These are phyloP conservation scores for Thereva unica DNA, from an alignment of 2,888 invertebrate genomes.

Conservation along the genomic window DNA sequence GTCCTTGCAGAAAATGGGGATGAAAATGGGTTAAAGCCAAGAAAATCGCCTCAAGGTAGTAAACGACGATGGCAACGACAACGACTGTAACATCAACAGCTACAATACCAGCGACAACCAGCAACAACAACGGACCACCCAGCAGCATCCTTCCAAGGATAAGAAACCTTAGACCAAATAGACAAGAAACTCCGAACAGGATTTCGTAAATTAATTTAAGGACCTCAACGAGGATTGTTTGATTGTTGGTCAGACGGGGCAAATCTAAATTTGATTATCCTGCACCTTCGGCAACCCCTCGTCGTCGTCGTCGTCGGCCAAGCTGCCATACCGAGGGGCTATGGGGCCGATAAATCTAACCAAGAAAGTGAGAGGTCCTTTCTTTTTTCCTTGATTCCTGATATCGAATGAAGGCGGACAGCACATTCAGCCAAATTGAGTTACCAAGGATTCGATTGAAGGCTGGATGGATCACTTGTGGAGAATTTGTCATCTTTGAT, in stretches of 20 bases:
- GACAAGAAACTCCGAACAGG: background rate
- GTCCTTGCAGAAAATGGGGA: slow-evolving; percentile 1
- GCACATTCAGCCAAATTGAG: slow-evolving; percentile 18
- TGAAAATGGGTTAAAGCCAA: background rate
- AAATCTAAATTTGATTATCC: slow-evolving; percentile 26
- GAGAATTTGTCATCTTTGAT: slow-evolving; percentile 31
- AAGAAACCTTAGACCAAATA: background rate
- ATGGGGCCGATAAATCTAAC: too few relatives aligned
- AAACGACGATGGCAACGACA: slow-evolving; percentile 4
- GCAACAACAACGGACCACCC: too few relatives aligned
- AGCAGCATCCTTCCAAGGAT: background rate
- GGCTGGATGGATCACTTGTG: slow-evolving; percentile 31
- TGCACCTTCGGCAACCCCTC: background rate
- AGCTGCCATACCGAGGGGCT: too few relatives aligned
- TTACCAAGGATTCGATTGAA: slow-evolving; percentile 21
- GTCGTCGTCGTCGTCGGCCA: too few relatives aligned
- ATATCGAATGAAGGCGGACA: background rate
- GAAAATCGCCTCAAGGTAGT: background rate
- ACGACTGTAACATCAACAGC: too few relatives aligned
- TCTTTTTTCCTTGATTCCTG: too few relatives aligned
- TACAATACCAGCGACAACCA: too few relatives aligned
- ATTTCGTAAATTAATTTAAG: slow-evolving; percentile 28
- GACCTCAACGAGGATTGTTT: slow-evolving; percentile 29
- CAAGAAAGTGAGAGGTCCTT: too few relatives aligned
- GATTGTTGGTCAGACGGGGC: slow-evolving; percentile 22